Percentiles rank a stretch among this genome's conserved stretches.
These are phyloP conservation scores for Pissodes strobi DNA, from an alignment of 1,140 invertebrate species.

Conservation along the genomic window DNA sequence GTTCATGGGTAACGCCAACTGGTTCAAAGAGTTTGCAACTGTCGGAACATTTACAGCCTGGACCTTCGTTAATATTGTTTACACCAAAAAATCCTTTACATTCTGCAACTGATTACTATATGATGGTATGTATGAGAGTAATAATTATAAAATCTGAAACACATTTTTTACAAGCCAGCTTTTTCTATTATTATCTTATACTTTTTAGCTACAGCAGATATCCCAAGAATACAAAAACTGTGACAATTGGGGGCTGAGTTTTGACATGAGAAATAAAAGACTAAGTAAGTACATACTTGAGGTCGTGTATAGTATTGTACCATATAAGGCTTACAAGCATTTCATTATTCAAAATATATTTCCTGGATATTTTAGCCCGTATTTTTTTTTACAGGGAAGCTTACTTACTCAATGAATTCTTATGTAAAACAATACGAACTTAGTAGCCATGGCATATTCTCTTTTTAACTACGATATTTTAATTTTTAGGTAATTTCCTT, in stretches of 20 bases:
- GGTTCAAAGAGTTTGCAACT: conserved; percentile 68
- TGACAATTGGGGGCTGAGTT: conserved; percentile 53
- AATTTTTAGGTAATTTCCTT: conserved; percentile 29
- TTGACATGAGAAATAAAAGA: conserved; percentile 46
- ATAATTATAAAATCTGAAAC: no score
- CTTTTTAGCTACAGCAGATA: conserved; percentile 65
- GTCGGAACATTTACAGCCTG: conserved; percentile 65
- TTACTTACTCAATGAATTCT: no score
- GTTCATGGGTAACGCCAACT: conserved; percentile 66
- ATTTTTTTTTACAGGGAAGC: no score
- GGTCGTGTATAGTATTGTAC: conserved; percentile 5
- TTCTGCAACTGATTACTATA: conserved; percentile 63
- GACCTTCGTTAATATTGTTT: conserved; percentile 71
- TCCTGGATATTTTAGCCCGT: no score
- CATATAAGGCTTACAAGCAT: no score
- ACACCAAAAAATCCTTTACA: conserved; percentile 71
- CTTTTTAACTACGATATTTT: background rate
- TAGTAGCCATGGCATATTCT: no score
- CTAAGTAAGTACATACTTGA: conserved; percentile 33
- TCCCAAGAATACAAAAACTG: conserved; percentile 72
- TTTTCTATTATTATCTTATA: background rate
- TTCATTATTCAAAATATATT: no score
- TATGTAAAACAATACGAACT: no score
- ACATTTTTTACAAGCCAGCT: no score
- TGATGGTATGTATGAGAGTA: conserved; percentile 61